Evolutionary conservation across 2,888 invertebrate species (phyloP), one percentile per base, ranked within the genome.

Genomic region (Panopea generosa): DNA sequence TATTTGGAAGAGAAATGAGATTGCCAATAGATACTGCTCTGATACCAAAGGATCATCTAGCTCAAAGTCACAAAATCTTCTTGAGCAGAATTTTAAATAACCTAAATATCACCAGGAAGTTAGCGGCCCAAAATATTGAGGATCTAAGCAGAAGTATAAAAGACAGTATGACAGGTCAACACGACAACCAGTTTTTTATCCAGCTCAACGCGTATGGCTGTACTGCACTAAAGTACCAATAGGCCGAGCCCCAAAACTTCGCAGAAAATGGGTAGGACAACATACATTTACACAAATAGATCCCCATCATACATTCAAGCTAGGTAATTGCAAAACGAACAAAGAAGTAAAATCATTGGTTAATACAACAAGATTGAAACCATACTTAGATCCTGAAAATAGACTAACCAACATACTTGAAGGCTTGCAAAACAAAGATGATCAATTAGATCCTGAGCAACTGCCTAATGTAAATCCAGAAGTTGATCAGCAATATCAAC

Each of bases 1-100:
- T 77, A 1, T 73, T 52, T 77, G 80, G 80, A n/a, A 40, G 74
- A 9, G 74, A 77, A 49, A 77, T 76, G 76, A 9, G 57, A 1
- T 43, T 73, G 4, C 73, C 72, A 16, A 57, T 75, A n/a, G n/a
- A n/a, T n/a, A n/a, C n/a, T n/a, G n/a, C n/a, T n/a, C n/a, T n/a
- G 33, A 69, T 55, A 1, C 74, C 77, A 16, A 74, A 62, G n/a
- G 27, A 49, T 22, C 20, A 38, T 47, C 63, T 72, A 9, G 3
- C 52, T 14, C 43, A 57, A 11, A 38, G 57, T 14, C 49, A 43
- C 26, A 59, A 33, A 22, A 27, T 47, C 3, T 55, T 45, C 49
- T 22, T 65, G n/a, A 9, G 33, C 14, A n/a, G n/a, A n/a, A n/a
- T n/a, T n/a, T n/a, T n/a, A n/a, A n/a, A n/a, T n/a, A n/a, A n/a